phyloP scores from a whole-genome alignment of 2,888 invertebrate species.

The Poecilobothrus nobilitatus region DNA sequence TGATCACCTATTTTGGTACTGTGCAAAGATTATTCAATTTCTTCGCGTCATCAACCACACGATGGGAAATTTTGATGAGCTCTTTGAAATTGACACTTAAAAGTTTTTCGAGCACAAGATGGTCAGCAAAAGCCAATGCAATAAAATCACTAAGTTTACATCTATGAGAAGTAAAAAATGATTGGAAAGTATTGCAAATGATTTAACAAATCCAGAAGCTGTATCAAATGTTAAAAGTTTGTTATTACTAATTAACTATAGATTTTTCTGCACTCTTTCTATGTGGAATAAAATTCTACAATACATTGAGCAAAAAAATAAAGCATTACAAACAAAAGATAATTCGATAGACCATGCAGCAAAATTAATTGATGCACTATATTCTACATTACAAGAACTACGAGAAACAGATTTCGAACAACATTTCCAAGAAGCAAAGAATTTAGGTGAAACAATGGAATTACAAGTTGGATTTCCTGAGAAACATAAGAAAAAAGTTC shows the following conservation, averaged over 20 bases:
- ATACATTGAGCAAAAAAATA: constrained; percentile 4
- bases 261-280: constrained; percentile 1
- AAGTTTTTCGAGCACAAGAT: constrained; percentile 2
- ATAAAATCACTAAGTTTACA: not conserved
- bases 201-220: constrained; percentile 4
- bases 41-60: not conserved
- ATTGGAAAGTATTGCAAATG: constrained; percentile 7
- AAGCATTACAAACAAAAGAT: constrained; percentile 2
- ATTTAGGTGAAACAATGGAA: not conserved
- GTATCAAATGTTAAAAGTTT: constrained; percentile 8
- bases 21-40: constrained; percentile 9
- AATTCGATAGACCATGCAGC: not conserved
- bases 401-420: not conserved
- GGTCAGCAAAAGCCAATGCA: constrained; percentile 8
- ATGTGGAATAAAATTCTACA: constrained; percentile 3
- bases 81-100: constrained; percentile 9
- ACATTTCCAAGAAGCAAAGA: not conserved
- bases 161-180: not conserved
- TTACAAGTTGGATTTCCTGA: not conserved
- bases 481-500: not conserved
- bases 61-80: not conserved
- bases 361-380: not conserved
- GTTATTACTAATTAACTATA: not conserved
- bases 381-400: not conserved
- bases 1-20: constrained; percentile 7